Conservation (phyloP, 2,888 invertebrate genomes). For the Dryococelus australis region DNA sequence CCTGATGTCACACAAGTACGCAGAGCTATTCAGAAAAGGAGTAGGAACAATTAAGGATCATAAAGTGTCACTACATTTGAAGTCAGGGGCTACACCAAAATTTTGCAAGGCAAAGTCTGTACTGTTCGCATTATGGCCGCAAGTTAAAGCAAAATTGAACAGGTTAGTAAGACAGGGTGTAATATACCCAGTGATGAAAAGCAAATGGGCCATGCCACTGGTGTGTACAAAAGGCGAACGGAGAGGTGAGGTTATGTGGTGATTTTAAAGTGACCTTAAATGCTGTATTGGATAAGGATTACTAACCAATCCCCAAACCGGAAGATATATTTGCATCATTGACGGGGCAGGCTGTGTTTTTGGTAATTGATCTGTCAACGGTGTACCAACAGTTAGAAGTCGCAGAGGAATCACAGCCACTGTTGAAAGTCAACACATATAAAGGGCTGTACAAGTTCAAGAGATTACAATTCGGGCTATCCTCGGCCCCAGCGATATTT, state of each 20-base stretch:
- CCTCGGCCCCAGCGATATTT: neutral
- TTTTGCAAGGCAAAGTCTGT: neutral
- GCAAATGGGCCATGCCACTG: neutral
- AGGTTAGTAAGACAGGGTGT: neutral
- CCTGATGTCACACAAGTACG: neutral
- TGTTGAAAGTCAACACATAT: neutral
- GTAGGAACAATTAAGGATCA: neutral
- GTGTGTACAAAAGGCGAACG: neutral
- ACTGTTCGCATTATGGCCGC: neutral
- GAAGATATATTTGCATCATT: neutral
- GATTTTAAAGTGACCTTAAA: too few species aligned
- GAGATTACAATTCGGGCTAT: neutral
- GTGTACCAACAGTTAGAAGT: neutral
- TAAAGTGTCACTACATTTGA: neutral
- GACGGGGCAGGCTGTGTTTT: neutral
- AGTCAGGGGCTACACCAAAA: neutral
- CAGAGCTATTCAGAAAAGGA: neutral
- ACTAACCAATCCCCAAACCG: neutral
- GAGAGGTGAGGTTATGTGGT: neutral
- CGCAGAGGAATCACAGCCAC: neutral
- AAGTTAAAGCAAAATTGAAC: neutral
- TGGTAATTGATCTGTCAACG: neutral
- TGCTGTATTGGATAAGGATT: neutral
- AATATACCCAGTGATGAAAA: neutral
- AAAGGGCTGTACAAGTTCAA: neutral